Evolutionary conservation across 1,140 invertebrate species (phyloP).

Genomic region (Lepidurus couesii): DNA sequence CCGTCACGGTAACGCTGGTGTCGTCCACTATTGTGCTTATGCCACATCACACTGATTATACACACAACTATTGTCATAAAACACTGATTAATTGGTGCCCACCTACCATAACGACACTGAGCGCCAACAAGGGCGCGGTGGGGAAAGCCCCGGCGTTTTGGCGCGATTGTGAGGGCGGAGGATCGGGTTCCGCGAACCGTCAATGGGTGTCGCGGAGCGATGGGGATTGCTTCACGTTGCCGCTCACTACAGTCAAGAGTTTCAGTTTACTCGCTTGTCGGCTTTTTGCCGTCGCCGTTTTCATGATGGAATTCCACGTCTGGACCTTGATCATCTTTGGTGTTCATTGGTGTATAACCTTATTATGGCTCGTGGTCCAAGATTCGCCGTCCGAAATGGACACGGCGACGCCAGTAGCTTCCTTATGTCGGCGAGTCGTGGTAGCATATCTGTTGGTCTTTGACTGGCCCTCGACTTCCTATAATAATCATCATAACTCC

Average conservation of each 20-base stretch:
- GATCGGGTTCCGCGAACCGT: not conserved
- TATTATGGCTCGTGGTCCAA: conserved; percentile 33
- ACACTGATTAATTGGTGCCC: not conserved
- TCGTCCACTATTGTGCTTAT: conserved; percentile 29
- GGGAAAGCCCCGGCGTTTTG: not conserved
- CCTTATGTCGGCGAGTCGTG: conserved; percentile 28
- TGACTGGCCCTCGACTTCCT: conserved; percentile 32
- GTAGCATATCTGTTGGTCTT: conserved; percentile 33
- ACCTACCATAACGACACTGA: conserved; percentile 1
- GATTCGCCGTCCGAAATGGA: conserved; percentile 31
- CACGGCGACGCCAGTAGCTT: conserved; percentile 29
- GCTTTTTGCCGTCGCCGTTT: conserved; percentile 32
- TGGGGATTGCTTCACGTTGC: conserved; percentile 26
- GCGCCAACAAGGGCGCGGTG: not conserved
- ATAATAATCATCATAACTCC: not conserved
- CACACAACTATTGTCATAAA: conserved; percentile 15
- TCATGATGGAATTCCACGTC: conserved; percentile 33
- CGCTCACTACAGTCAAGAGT: conserved; percentile 27
- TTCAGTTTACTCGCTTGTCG: conserved; percentile 34
- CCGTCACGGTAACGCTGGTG: conserved; percentile 29
- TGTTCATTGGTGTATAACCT: conserved; percentile 32
- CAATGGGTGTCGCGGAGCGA: not conserved
- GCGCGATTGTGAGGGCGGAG: conserved; percentile 5
- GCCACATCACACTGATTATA: not conserved
- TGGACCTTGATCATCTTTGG: conserved; percentile 34